A percentile compares a stretch with the other conserved stretches of the same genome.
Evolutionary conservation across 2,113 vertebrate species (phyloP).

Genomic region (Syngnathus scovelli): DNA sequence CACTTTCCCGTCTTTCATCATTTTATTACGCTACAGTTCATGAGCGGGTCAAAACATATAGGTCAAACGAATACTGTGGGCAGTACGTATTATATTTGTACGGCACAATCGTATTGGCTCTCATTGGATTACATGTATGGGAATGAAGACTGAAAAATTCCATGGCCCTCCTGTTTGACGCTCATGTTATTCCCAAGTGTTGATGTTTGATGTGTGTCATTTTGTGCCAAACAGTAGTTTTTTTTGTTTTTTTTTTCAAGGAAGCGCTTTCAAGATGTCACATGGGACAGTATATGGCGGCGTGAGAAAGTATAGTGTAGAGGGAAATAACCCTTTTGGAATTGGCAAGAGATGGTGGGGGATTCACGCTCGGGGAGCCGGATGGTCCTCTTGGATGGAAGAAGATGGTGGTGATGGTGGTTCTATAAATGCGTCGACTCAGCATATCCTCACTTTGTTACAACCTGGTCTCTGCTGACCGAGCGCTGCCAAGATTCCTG

Average conservation of each 20-base stretch:
- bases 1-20: not conserved
- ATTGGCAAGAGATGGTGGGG: conserved; percentile 68
- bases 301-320: conserved; percentile 52
- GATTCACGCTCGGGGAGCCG: conserved; percentile 66
- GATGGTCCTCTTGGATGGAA: conserved; percentile 61
- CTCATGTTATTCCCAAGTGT: conserved; percentile 3
- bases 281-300: conserved; percentile 26
- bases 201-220: conserved; percentile 4
- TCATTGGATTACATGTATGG: not conserved
- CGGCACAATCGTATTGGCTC: not conserved
- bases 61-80: not conserved
- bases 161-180: not conserved
- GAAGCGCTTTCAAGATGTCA: not conserved
- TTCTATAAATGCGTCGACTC: conserved; percentile 80
- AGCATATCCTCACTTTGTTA: conserved; percentile 82
- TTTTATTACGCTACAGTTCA: not conserved
- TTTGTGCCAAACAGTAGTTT: conserved; percentile 1
- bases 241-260: not conserved
- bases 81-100: not conserved
- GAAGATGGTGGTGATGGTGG: conserved; percentile 56
- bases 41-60: not conserved
- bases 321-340: conserved; percentile 65
- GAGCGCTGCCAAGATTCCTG: conserved; percentile 80
- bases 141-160: conserved; percentile 6
- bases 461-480: conserved; percentile 77